These are phyloP conservation scores for Perca fluviatilis DNA, from an alignment of 2,113 vertebrate genomes.

Conservation along the genomic window DNA sequence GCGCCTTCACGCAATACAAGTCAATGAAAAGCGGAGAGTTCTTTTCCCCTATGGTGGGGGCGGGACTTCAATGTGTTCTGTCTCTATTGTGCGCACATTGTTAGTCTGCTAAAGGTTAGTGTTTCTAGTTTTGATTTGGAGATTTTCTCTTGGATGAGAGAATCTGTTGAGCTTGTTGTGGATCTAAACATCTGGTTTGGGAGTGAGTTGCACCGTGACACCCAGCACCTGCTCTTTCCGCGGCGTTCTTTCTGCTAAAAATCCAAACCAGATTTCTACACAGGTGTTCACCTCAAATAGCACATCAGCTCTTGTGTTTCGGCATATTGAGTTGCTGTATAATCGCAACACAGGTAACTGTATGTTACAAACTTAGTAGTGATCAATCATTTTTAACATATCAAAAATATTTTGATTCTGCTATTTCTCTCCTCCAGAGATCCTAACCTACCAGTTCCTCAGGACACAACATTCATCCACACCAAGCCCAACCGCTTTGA, in stretches of 20 bases:
- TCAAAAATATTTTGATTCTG: neutral
- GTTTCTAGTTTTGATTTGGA: neutral
- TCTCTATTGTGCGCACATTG: too few relatives aligned
- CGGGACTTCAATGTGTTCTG: too few relatives aligned
- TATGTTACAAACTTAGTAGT: neutral
- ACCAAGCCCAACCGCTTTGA: conserved; percentile 99
- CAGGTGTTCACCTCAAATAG: neutral
- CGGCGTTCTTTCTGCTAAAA: neutral
- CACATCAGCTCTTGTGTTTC: neutral
- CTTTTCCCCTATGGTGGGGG: too few relatives aligned
- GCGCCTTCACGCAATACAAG: too few relatives aligned
- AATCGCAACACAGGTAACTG: neutral
- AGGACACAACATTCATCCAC: conserved; percentile 99
- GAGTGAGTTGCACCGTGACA: neutral
- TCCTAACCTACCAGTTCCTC: conserved; percentile 96
- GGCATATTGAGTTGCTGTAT: neutral
- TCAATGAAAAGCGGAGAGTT: too few relatives aligned
- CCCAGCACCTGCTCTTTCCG: too few relatives aligned
- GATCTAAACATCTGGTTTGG: neutral
- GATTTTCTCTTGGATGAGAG: neutral
- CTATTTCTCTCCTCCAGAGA: conserved; percentile 84
- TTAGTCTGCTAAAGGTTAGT: neutral
- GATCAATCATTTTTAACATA: neutral
- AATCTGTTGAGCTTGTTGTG: neutral
- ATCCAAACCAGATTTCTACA: neutral